Percentiles rank a stretch among this genome's conserved stretches.
Conservation (phyloP, 2,888 invertebrate genomes). For the Lepidochrysops patricia region DNA sequence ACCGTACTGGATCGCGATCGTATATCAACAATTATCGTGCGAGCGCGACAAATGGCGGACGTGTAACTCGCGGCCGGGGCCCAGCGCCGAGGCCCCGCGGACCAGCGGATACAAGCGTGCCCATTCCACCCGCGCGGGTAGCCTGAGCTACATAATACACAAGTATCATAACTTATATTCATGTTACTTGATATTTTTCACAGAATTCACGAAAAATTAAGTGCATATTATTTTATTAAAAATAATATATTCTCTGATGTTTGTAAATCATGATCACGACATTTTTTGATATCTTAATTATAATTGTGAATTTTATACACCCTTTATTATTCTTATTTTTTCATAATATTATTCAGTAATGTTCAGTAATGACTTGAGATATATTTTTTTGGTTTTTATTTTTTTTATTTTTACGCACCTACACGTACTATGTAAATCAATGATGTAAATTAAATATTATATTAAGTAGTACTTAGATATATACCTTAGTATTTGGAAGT, state of each 20-base stretch:
- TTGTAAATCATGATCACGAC: neutral
- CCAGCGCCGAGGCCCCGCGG: slow-evolving; percentile 13
- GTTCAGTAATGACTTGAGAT: too few relatives aligned
- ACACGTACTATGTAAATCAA: too few relatives aligned
- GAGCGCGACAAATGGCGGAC: slow-evolving; percentile 69
- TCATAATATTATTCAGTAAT: neutral
- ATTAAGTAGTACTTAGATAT: too few relatives aligned
- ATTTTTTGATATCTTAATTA: neutral
- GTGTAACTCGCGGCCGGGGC: slow-evolving; percentile 16
- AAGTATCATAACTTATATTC: neutral
- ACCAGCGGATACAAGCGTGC: neutral
- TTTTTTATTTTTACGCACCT: too few relatives aligned
- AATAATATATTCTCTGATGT: neutral
- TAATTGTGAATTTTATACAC: neutral
- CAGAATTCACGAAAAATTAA: neutral
- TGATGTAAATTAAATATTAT: too few relatives aligned
- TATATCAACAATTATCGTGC: slow-evolving; percentile 74
- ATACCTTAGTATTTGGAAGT: too few relatives aligned
- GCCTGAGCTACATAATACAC: neutral
- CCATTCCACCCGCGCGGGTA: neutral
- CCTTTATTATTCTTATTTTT: neutral
- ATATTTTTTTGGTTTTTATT: neutral
- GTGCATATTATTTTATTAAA: neutral
- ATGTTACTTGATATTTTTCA: slow-evolving; percentile 6
- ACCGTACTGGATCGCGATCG: slow-evolving; percentile 68